Evolutionary conservation across 2,888 invertebrate species (phyloP).

Genomic region (Helicoverpa assulta): DNA sequence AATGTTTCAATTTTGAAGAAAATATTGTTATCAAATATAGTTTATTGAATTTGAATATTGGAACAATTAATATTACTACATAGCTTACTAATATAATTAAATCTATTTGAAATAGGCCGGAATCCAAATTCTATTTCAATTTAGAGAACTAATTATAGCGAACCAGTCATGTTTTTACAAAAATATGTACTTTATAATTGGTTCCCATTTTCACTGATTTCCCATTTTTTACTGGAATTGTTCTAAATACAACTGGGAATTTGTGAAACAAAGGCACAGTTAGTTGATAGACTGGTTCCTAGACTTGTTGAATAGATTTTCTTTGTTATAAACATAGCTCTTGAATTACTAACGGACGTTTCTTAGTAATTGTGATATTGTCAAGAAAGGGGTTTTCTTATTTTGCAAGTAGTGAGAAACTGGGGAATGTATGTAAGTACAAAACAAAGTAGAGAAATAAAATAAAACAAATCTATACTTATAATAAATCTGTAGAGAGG

Average conservation of each 20-base stretch:
- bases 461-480: no score
- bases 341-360: constrained; percentile 19
- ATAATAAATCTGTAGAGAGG: no score
- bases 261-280: constrained; percentile 33
- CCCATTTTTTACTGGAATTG: constrained; percentile 3
- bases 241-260: constrained; percentile 16
- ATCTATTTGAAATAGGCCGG: neutral
- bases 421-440: no score
- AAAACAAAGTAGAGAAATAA: no score
- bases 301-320: constrained; percentile 67
- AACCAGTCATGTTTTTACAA: neutral
- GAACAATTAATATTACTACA: no score
- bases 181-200: neutral
- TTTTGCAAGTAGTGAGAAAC: neutral
- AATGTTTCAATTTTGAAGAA: no score
- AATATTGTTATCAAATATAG: no score
- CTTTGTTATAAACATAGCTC: constrained; percentile 34
- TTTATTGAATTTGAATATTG: no score
- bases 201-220: neutral
- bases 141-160: neutral
- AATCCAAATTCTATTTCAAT: neutral
- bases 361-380: constrained; percentile 17
- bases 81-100: no score
- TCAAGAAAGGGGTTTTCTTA: neutral
- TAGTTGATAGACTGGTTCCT: constrained; percentile 56